Evolutionary conservation across 1,140 invertebrate species (phyloP), one percentile per base, ranked within the genome.

Genomic region (Teleopsis dalmanni): DNA sequence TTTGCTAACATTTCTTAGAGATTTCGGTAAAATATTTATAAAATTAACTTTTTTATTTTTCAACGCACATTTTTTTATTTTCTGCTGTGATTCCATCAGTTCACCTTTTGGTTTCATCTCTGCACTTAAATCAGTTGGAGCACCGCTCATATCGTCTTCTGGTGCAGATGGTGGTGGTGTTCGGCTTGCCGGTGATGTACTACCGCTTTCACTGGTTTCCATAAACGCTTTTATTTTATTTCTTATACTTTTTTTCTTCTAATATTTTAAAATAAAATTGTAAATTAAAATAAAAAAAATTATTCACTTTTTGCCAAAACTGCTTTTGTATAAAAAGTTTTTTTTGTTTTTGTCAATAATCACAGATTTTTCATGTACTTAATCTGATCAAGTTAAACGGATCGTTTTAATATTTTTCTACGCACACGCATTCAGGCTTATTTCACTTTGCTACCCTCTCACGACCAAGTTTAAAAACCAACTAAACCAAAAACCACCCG

Each of bases 401-500:
- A n/a, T n/a, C n/a, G n/a, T n/a, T n/a, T n/a, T n/a, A n/a, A n/a
- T n/a, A n/a, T n/a, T n/a, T n/a, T n/a, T n/a, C n/a, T n/a, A n/a
- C n/a, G n/a, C n/a, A n/a, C n/a, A n/a, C n/a, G n/a, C n/a, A n/a
- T n/a, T n/a, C n/a, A n/a, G n/a, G n/a, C n/a, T n/a, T n/a, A n/a
- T 50, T 50, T 45, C 23, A 37, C 42, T 45, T 37, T 31, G 38
- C 63, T 67, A 67, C 64, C 64, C 64, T 67, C 64, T 64, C 64
- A 67, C 64, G 57, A 62, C 64, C 64, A 67, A 62, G 64, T 67
- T 67, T 64, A 67, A 64, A 64, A 57, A 57, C 56, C 59, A 54
- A 67, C 58, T 67, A 62, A 67, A 65, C 62, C 59, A 53, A 59
- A 57, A 45, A 25, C 40, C 51, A 48, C 40, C 45, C 29, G 29